Percentiles rank a stretch among this genome's conserved stretches.
Evolutionary conservation across 2,888 invertebrate genomes (phyloP).

Genomic region (Syrphus vitripennis): DNA sequence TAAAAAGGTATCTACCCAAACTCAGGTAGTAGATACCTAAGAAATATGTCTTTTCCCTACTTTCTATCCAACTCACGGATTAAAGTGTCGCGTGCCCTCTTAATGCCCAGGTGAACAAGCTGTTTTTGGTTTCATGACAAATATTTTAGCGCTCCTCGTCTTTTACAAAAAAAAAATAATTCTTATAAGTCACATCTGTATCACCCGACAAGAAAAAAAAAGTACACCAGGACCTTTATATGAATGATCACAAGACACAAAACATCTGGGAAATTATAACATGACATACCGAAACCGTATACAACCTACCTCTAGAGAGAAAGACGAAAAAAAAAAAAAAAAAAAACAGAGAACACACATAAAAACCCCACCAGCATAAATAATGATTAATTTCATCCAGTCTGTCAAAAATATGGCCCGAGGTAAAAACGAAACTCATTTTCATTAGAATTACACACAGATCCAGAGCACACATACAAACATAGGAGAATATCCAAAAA

Average conservation of each 20-base stretch:
- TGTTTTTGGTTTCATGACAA: constrained; percentile 13
- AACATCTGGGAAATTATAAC: constrained; percentile 15
- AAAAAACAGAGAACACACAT: too few relatives aligned
- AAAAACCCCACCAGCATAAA: constrained; percentile 9
- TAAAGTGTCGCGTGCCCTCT: constrained; percentile 49
- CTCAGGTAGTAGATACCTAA: not conserved
- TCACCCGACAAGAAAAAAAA: not conserved
- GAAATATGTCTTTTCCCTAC: not conserved
- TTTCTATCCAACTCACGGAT: not conserved
- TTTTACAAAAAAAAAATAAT: not conserved
- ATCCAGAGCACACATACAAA: not conserved
- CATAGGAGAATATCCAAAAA: not conserved
- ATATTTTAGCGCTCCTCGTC: not conserved
- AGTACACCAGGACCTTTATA: not conserved
- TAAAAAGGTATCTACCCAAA: too few relatives aligned
- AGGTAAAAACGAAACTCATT: constrained; percentile 48
- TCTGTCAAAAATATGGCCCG: constrained; percentile 39
- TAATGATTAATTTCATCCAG: constrained; percentile 56
- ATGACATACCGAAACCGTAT: not conserved
- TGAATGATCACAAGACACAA: constrained; percentile 15
- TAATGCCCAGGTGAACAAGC: constrained; percentile 34
- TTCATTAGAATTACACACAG: constrained; percentile 39
- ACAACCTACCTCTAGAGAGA: not conserved
- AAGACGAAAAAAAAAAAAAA: not conserved
- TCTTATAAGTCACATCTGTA: constrained; percentile 22